phyloP scores from a whole-genome alignment of 2,888 invertebrate genomes.

The Watsonalla cultraria region DNA sequence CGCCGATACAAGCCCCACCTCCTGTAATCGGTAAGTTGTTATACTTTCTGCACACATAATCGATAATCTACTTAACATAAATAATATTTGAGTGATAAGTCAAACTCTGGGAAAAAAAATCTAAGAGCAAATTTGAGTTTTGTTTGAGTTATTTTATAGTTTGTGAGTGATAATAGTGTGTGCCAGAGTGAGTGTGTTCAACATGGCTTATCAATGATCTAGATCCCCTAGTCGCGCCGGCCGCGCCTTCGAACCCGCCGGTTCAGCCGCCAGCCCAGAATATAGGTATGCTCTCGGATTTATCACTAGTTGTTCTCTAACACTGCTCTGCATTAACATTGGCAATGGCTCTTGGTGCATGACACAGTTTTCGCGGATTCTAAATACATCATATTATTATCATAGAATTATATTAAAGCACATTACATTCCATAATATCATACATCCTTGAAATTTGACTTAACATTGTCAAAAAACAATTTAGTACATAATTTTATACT shows the following conservation, averaged over 20 bases:
- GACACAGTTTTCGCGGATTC: slow-evolving; percentile 5
- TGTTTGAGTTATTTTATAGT: too few relatives aligned
- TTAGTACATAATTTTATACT: too few relatives aligned
- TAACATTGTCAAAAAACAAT: too few relatives aligned
- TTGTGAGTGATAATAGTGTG: not conserved
- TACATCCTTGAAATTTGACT: too few relatives aligned
- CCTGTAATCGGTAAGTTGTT: slow-evolving; percentile 34
- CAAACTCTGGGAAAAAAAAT: too few relatives aligned
- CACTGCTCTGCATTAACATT: slow-evolving; percentile 5
- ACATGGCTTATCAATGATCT: not conserved
- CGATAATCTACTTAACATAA: too few relatives aligned
- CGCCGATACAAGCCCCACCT: slow-evolving; percentile 33
- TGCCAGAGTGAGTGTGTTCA: not conserved
- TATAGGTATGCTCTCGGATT: not conserved
- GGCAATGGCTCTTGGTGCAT: slow-evolving; percentile 28
- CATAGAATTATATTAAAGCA: not conserved
- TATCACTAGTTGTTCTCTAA: slow-evolving; percentile 13
- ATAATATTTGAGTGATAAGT: too few relatives aligned
- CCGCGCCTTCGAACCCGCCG: slow-evolving; percentile 17
- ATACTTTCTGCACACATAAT: not conserved
- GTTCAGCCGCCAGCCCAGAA: slow-evolving; percentile 18
- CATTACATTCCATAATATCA: not conserved
- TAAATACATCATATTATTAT: not conserved
- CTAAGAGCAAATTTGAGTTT: too few relatives aligned
- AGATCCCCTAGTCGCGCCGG: slow-evolving; percentile 12